Conservation (phyloP, 2,113 vertebrate genomes). For the Coryphaenoides rupestris region DNA sequence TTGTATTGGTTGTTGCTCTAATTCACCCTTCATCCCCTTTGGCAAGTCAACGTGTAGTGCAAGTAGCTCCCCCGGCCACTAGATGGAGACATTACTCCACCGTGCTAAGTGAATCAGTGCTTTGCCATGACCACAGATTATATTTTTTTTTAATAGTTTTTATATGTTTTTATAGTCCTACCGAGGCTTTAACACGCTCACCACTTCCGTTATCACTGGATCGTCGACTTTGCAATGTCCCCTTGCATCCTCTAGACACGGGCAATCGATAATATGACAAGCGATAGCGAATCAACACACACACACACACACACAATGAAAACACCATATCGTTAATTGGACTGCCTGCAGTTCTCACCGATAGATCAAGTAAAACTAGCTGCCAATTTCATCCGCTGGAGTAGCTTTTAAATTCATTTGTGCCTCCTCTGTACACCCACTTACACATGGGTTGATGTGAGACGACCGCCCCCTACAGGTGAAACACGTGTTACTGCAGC, state of each 20-base stretch:
- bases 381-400: constrained; percentile 23
- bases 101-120: neutral
- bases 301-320: no score
- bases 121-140: no score
- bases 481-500: no score
- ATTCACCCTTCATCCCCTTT: neutral
- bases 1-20: neutral
- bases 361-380: constrained; percentile 15
- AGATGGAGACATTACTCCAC: constrained; percentile 54
- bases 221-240: no score
- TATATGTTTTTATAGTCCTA: no score
- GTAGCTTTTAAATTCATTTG: constrained; percentile 31
- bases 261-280: neutral
- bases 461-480: no score
- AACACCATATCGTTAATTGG: constrained; percentile 13
- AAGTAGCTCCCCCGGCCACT: constrained; percentile 27
- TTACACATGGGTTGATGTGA: no score
- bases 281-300: no score
- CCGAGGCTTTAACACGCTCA: neutral
- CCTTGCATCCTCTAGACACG: neutral
- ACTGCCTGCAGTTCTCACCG: neutral
- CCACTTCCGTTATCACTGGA: neutral
- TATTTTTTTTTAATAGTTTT: no score
- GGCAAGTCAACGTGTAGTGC: neutral
- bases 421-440: neutral